Conservation (phyloP, 2,888 invertebrate species). For the Gnatocerus cornutus region DNA sequence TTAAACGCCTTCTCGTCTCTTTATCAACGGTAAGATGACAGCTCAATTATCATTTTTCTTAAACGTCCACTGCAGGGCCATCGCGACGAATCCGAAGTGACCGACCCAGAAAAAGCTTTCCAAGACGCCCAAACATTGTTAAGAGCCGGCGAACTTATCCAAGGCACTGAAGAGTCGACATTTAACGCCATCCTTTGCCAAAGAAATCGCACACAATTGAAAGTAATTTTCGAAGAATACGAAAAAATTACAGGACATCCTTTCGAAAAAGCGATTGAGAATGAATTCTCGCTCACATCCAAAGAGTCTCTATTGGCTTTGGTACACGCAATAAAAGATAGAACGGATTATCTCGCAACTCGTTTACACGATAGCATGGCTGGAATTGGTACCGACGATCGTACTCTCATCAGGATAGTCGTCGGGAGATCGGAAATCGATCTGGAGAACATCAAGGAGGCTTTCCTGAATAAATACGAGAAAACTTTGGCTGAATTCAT, state of each 20-base stretch:
- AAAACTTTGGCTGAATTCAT: slow-evolving; percentile 85
- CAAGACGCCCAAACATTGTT: slow-evolving; percentile 87
- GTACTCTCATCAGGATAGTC: slow-evolving; percentile 80
- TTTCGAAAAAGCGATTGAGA: slow-evolving; percentile 85
- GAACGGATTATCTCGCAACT: slow-evolving; percentile 87
- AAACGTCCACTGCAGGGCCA: slow-evolving; percentile 74
- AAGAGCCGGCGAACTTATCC: slow-evolving; percentile 80
- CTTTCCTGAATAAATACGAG: slow-evolving; percentile 81
- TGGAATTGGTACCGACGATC: slow-evolving; percentile 83
- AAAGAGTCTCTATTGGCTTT: slow-evolving; percentile 85
- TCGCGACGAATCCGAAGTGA: slow-evolving; percentile 85
- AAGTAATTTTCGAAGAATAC: slow-evolving; percentile 78
- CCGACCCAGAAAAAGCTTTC: slow-evolving; percentile 82
- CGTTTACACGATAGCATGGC: slow-evolving; percentile 81
- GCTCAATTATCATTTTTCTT: slow-evolving; percentile 23
- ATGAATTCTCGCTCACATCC: slow-evolving; percentile 84
- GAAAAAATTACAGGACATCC: slow-evolving; percentile 84
- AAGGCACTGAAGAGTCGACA: slow-evolving; percentile 89
- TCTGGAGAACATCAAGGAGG: slow-evolving; percentile 79
- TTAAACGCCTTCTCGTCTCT: slow-evolving; percentile 90
- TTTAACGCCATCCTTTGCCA: slow-evolving; percentile 90
- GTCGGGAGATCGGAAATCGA: slow-evolving; percentile 82
- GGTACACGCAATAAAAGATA: slow-evolving; percentile 80
- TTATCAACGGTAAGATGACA: slow-evolving; percentile 76
- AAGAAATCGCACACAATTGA: slow-evolving; percentile 80